These are phyloP conservation scores for Leptinotarsa texana DNA, from an alignment of 1,140 invertebrate genomes.

Conservation along the genomic window DNA sequence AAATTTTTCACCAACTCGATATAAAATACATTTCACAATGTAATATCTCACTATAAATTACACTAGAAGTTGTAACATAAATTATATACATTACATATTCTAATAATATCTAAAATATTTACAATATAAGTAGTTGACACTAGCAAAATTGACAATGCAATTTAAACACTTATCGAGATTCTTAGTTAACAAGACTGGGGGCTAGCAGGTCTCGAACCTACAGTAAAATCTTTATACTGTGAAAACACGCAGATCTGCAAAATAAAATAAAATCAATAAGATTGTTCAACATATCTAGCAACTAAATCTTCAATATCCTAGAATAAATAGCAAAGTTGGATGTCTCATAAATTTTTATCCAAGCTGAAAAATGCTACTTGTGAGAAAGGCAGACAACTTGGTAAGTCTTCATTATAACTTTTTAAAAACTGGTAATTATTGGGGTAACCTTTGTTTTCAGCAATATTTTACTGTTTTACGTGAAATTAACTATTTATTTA, in stretches of 20 bases:
- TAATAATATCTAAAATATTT: slow-evolving; percentile 21
- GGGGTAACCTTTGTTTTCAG: no score
- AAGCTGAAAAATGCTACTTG: not conserved
- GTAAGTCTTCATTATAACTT: no score
- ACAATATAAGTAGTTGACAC: slow-evolving; percentile 9
- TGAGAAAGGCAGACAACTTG: no score
- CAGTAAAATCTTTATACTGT: slow-evolving; percentile 88
- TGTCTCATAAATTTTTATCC: no score
- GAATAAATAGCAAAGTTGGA: no score
- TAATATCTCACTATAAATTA: no score
- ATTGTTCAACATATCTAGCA: not conserved
- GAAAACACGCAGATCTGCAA: slow-evolving; percentile 88
- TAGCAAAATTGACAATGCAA: slow-evolving; percentile 27
- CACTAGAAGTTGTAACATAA: no score
- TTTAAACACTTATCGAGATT: slow-evolving; percentile 23
- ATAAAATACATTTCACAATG: no score
- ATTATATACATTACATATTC: slow-evolving; percentile 6
- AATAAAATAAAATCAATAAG: slow-evolving; percentile 25
- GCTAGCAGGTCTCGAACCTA: slow-evolving; percentile 63
- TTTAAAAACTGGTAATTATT: no score
- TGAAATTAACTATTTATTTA: no score
- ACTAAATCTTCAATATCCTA: not conserved
- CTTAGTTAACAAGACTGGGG: slow-evolving; percentile 31
- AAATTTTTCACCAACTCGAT: no score
- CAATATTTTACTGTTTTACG: no score